phyloP scores from a whole-genome alignment of 1,140 invertebrate genomes.

The Nephila pilipes region DNA sequence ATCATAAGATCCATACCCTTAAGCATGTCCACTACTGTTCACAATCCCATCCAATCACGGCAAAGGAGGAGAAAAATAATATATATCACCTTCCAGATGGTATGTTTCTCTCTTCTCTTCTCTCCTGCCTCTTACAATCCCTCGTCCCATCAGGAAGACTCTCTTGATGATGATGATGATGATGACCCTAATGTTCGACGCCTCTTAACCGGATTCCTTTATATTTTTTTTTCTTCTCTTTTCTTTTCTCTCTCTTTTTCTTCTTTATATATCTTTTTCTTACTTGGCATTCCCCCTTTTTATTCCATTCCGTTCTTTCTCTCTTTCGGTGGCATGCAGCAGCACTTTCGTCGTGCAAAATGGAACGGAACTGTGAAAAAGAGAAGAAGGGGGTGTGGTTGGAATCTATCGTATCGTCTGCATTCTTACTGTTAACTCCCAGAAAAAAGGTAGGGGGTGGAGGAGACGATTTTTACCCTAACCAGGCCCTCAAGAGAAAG shows the following conservation, averaged over 20 bases:
- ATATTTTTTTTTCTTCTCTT: neutral
- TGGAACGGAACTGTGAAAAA: conserved; percentile 23
- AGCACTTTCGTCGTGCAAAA: conserved; percentile 1
- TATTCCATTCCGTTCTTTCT: neutral
- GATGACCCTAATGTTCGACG: conserved; percentile 69
- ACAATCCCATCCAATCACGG: conserved; percentile 47
- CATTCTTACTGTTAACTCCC: neutral
- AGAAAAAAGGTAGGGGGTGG: neutral
- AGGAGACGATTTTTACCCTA: conserved; percentile 4
- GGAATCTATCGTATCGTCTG: conserved; percentile 38
- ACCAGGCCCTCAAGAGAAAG: neutral
- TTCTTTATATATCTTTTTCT: neutral
- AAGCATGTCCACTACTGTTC: neutral
- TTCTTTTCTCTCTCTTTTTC: neutral
- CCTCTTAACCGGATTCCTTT: conserved; percentile 58
- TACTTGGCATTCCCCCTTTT: neutral
- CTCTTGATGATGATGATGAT: conserved; percentile 72
- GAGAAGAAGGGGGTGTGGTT: conserved; percentile 3
- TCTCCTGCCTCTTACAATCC: conserved; percentile 51
- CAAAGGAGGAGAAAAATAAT: neutral
- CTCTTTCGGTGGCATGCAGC: neutral
- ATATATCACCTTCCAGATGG: conserved; percentile 53
- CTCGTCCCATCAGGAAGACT: conserved; percentile 23
- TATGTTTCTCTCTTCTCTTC: conserved; percentile 45
- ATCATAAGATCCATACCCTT: conserved; percentile 44